Conservation (phyloP, 2,113 vertebrate genomes). For the Crypturellus undulatus region DNA sequence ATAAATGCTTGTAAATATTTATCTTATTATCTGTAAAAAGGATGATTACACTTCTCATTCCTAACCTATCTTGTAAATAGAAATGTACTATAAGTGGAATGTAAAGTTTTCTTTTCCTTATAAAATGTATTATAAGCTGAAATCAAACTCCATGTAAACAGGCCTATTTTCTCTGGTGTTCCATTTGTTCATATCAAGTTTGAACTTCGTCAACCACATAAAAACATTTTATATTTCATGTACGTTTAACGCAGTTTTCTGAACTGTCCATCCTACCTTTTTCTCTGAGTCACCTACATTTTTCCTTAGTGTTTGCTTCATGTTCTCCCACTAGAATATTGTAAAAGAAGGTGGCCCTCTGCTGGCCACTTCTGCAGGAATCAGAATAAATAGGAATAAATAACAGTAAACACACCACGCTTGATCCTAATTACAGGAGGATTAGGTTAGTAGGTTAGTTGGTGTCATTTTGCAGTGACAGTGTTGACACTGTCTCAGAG, state of each 20-base stretch:
- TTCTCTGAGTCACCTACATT: not conserved
- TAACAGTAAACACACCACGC: rapidly evolving
- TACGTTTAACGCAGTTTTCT: not conserved
- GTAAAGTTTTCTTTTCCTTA: conserved; percentile 37
- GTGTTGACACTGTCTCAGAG: not conserved
- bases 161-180: not conserved
- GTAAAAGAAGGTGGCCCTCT: conserved; percentile 51
- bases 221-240: not conserved
- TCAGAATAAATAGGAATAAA: not conserved
- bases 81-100: conserved; percentile 58
- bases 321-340: not conserved
- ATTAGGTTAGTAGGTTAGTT: not conserved
- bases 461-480: not conserved
- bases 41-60: not conserved
- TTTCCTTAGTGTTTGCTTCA: not conserved
- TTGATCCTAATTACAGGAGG: not conserved
- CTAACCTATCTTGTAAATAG: conserved; percentile 65
- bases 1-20: conserved; percentile 81
- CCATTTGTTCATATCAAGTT: not conserved
- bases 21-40: conserved; percentile 25
- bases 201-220: not conserved
- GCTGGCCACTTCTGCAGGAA: not conserved
- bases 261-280: not conserved
- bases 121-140: not conserved
- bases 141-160: not conserved